Base-by-base conservation (phyloP, 2,797 vertebrate genomes). In the Poecilia velifera region DNA sequence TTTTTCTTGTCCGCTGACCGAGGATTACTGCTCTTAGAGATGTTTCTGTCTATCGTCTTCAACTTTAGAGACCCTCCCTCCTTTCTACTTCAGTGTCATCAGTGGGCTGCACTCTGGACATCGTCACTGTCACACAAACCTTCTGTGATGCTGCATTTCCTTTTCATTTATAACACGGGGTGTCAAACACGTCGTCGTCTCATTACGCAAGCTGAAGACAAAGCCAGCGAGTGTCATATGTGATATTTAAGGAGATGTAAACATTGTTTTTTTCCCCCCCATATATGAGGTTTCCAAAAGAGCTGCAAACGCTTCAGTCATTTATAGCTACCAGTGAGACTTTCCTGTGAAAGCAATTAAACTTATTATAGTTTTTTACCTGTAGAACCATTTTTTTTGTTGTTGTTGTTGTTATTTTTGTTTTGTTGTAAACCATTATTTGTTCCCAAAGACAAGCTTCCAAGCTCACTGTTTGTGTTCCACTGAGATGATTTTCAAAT, bases 101-200 rank as follows among this genome's bases (percentile, higher is more conserved):
- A 89, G 79, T 76, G 78, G 78, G 68, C 62, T 82, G 73, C 87
- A 70, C 79, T 75, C 93, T 94, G 93, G 90, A 90, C 89, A 88
- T n/a, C 86, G 84, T 94, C 93, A 93, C 89, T 93, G 92, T 94
- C 93, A 91, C 88, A 89, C 80, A n/a, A 20, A 82, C 84, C 77
- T 78, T 81, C 59, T 1, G 80, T 86, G 84, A 90, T 89, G 81
- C 89, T 91, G 72, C 78, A 72, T 92, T 93, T 93, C 91, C 91
- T 88, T 85, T 75, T 78, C 82, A 84, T 92, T 83, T 87, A 82
- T 88, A 79, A 91, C 80, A 43, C 84, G 6, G 5, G 84, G 80
- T 78, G 82, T 88, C 84, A 85, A 92, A 90, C 86, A 82, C 84
- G 49, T 72, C 9, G 53, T 71, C 76, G 76, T 78, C 72, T 76